phyloP scores from a whole-genome alignment of 2,888 invertebrate genomes.

The Hemicrepidius hirtus region DNA sequence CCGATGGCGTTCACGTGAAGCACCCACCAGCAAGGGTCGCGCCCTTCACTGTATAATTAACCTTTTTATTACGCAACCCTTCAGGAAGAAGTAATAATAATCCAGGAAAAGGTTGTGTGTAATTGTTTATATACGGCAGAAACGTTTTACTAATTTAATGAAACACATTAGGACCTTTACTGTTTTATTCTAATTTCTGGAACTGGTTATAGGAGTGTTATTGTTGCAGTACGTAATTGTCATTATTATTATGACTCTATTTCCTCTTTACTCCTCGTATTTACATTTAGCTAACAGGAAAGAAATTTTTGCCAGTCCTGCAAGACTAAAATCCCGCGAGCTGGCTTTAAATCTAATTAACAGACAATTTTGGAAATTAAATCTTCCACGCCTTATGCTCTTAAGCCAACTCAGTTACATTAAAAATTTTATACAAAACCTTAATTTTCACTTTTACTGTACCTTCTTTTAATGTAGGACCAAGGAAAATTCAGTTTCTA shows the following conservation, averaged over 20 bases:
- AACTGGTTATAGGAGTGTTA: conserved; percentile 62
- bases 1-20: conserved; percentile 57
- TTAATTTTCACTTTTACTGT: background rate
- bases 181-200: conserved; percentile 67
- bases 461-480: no score
- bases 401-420: background rate
- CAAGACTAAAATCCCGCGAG: conserved; percentile 27
- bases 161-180: conserved; percentile 64
- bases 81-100: conserved; percentile 68
- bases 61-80: conserved; percentile 69
- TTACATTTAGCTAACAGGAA: conserved; percentile 22
- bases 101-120: conserved; percentile 62
- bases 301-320: conserved; percentile 27
- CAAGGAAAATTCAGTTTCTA: no score
- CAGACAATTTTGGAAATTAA: conserved; percentile 19
- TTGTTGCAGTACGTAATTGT: conserved; percentile 62
- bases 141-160: conserved; percentile 67
- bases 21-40: conserved; percentile 60
- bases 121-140: conserved; percentile 66
- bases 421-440: background rate
- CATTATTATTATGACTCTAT: conserved; percentile 56
- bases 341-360: conserved; percentile 21
- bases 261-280: conserved; percentile 34
- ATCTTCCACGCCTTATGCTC: background rate
- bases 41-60: conserved; percentile 67